These are phyloP conservation scores for Apodemia duryi DNA, from an alignment of 2,888 invertebrate species.

Conservation along the genomic window DNA sequence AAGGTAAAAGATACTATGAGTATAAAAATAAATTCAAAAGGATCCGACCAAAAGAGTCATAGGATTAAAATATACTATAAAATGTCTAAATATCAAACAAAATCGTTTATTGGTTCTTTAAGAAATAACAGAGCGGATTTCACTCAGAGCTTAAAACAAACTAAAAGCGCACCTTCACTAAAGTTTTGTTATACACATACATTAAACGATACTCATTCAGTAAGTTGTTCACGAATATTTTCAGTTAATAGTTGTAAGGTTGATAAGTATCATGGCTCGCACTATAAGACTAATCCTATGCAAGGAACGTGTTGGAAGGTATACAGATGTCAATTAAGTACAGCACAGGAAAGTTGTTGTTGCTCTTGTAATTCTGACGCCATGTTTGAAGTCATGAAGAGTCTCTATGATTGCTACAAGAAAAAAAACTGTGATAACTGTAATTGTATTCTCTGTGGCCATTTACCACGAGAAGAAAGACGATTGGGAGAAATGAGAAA, in stretches of 20 bases:
- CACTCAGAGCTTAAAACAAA: background rate
- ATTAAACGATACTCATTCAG: background rate
- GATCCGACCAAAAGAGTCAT: background rate
- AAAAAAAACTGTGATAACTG: slow-evolving; percentile 58
- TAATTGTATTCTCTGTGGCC: slow-evolving; percentile 56
- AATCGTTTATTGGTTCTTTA: background rate
- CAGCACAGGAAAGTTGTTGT: slow-evolving; percentile 47
- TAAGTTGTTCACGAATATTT: background rate
- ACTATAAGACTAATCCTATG: background rate
- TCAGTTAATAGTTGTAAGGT: background rate
- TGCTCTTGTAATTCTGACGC: slow-evolving; percentile 62
- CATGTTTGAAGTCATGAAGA: slow-evolving; percentile 67
- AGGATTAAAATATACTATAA: slow-evolving; percentile 1
- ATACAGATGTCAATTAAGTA: slow-evolving; percentile 34
- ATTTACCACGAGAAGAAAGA: slow-evolving; percentile 40
- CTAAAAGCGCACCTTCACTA: background rate
- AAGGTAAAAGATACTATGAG: background rate
- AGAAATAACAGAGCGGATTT: background rate
- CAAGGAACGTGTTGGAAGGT: background rate
- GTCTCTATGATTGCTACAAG: slow-evolving; percentile 61
- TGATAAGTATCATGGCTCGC: background rate
- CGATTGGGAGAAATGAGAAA: slow-evolving; percentile 35
- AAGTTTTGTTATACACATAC: background rate
- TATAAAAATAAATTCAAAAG: background rate
- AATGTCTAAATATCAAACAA: background rate